phyloP scores from a whole-genome alignment of 2,888 invertebrate genomes.

The Unio delphinus region DNA sequence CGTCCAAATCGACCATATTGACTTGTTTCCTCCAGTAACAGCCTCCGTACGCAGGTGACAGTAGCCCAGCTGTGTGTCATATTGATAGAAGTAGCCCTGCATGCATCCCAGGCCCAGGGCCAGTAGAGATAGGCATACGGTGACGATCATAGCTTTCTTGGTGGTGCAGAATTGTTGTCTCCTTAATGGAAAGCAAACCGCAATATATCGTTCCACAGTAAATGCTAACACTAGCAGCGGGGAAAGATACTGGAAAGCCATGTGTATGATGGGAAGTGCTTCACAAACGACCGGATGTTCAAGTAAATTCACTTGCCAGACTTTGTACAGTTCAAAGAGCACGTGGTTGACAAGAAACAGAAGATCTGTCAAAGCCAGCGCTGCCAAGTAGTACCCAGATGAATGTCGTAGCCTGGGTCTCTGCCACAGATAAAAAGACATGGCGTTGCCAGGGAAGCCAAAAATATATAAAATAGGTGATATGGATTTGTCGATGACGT shows the following conservation, averaged over 20 bases:
- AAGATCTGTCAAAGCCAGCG: constrained; percentile 67
- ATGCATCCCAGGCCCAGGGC: constrained; percentile 55
- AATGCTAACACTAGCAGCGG: constrained; percentile 69
- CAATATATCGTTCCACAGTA: constrained; percentile 69
- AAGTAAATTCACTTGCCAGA: constrained; percentile 57
- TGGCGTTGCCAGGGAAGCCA: constrained; percentile 69
- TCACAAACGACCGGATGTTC: constrained; percentile 64
- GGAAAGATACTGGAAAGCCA: constrained; percentile 66
- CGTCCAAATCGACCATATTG: constrained; percentile 64
- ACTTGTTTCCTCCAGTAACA: constrained; percentile 39
- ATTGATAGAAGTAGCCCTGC: constrained; percentile 67
- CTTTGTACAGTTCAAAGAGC: constrained; percentile 61
- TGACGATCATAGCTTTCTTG: constrained; percentile 59
- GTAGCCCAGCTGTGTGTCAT: constrained; percentile 22
- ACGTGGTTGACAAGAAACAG: constrained; percentile 64
- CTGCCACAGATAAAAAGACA: constrained; percentile 68
- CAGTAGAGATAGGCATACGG: constrained; percentile 46
- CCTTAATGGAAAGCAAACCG: constrained; percentile 68
- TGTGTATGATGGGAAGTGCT: constrained; percentile 61
- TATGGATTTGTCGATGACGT: constrained; percentile 24
- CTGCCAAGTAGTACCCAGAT: constrained; percentile 69
- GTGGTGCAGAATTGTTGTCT: constrained; percentile 63
- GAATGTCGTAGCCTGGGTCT: constrained; percentile 69
- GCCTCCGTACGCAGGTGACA: constrained; percentile 42
- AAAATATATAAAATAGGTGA: constrained; percentile 62